phyloP scores from a whole-genome alignment of 1,140 invertebrate species.

The Ericerus pela region DNA sequence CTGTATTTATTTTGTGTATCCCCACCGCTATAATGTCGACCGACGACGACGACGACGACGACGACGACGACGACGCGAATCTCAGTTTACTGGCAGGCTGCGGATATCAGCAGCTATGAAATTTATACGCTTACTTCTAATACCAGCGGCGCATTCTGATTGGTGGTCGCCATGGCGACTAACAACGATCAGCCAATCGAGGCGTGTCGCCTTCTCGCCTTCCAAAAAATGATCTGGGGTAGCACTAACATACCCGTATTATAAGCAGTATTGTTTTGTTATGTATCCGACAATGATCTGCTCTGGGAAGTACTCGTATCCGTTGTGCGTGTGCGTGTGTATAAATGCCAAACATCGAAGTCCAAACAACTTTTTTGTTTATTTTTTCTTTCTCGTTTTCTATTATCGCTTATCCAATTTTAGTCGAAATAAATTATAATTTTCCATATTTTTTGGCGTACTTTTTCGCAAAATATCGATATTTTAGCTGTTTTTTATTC shows the following conservation, averaged over 20 bases:
- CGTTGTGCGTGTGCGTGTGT: no score
- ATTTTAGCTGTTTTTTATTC: no score
- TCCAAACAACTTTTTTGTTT: no score
- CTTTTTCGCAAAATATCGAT: no score
- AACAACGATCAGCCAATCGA: constrained; percentile 18
- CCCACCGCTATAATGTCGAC: no score
- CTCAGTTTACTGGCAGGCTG: constrained; percentile 9
- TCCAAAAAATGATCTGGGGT: not conserved
- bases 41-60: no score
- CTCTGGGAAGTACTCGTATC: no score
- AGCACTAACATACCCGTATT: constrained; percentile 17
- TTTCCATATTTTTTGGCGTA: no score
- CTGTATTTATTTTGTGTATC: constrained; percentile 8
- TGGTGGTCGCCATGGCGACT: constrained; percentile 23
- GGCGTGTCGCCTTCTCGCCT: constrained; percentile 2
- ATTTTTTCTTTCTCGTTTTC: no score
- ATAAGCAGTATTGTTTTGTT: constrained; percentile 13
- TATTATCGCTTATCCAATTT: no score
- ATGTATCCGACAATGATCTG: constrained; percentile 15
- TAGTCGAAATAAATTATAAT: no score
- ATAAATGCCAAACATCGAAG: no score
- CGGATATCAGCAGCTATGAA: constrained; percentile 9
- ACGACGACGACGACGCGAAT: constrained; percentile 8
- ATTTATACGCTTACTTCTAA: constrained; percentile 8
- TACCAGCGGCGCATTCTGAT: constrained; percentile 12